Percentiles rank a stretch among this genome's conserved stretches.
phyloP scores from a whole-genome alignment of 2,797 vertebrate species.

The Rhinogobio ventralis region DNA sequence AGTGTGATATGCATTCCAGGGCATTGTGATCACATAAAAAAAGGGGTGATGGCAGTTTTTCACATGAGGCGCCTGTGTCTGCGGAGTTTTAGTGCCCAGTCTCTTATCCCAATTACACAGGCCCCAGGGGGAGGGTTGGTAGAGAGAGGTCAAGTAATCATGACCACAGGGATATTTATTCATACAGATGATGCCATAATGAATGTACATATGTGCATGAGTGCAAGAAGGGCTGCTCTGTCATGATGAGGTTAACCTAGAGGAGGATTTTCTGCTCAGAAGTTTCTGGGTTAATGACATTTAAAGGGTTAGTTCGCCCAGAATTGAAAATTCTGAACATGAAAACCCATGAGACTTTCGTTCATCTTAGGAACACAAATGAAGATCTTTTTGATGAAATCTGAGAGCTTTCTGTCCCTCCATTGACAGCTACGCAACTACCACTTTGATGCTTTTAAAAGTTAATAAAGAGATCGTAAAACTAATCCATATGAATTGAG shows the following conservation, averaged over 20 bases:
- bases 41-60: conserved; percentile 49
- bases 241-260: conserved; percentile 16
- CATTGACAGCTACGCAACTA: too few relatives aligned
- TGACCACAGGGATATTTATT: conserved; percentile 49
- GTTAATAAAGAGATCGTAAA: too few relatives aligned
- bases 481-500: too few relatives aligned
- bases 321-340: too few relatives aligned
- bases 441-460: too few relatives aligned
- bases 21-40: conserved; percentile 67
- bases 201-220: conserved; percentile 25
- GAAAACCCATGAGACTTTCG: too few relatives aligned
- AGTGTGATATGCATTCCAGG: conserved; percentile 77
- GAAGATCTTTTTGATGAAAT: too few relatives aligned
- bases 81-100: conserved; percentile 44
- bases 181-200: conserved; percentile 40
- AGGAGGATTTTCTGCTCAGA: conserved; percentile 11
- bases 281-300: neutral
- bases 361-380: too few relatives aligned
- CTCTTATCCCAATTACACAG: conserved; percentile 52
- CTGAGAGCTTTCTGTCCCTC: too few relatives aligned
- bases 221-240: conserved; percentile 16
- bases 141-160: conserved; percentile 36
- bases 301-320: neutral
- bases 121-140: conserved; percentile 18
- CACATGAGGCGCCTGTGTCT: conserved; percentile 52